phyloP scores from a whole-genome alignment of 2,113 vertebrate genomes.

The Etheostoma cragini region DNA sequence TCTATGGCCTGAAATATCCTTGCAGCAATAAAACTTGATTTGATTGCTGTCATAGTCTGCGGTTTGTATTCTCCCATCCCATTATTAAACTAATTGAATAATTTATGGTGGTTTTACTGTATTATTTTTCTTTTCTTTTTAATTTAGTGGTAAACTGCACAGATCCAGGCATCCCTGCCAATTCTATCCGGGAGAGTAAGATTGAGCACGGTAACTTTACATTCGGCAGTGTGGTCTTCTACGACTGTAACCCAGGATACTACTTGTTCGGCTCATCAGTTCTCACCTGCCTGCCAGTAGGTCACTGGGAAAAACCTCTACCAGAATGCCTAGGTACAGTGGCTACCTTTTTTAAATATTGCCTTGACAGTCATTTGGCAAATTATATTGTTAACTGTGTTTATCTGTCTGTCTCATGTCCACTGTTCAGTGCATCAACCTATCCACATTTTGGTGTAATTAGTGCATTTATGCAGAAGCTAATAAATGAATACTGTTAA shows the following conservation, averaged over 20 bases:
- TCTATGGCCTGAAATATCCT: constrained; percentile 37
- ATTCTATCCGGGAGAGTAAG: constrained; percentile 98
- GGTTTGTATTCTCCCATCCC: constrained; percentile 11
- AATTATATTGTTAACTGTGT: not conserved
- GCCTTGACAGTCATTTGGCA: not conserved
- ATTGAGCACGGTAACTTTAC: constrained; percentile 99
- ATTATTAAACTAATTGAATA: constrained; percentile 32
- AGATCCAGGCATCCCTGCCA: constrained; percentile 95
- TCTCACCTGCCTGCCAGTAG: constrained; percentile 93
- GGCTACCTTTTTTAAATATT: constrained; percentile 35
- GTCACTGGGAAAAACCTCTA: constrained; percentile 96
- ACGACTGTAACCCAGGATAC: constrained; percentile 97
- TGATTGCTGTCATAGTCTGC: constrained; percentile 26
- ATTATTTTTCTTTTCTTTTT: constrained; percentile 18
- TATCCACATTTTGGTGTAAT: too few species aligned
- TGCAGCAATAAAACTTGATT: constrained; percentile 40
- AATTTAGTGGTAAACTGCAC: constrained; percentile 94
- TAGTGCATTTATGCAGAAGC: not conserved
- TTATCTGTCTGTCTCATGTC: not conserved
- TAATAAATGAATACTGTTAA: not conserved
- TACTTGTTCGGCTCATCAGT: constrained; percentile 96
- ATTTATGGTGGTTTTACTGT: constrained; percentile 5
- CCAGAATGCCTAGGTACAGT: constrained; percentile 96
- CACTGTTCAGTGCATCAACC: not conserved
- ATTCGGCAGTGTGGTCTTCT: constrained; percentile 96